These are phyloP conservation scores for Xestoiulus laeticollis DNA, from an alignment of 2,888 invertebrate species.

Conservation along the genomic window DNA sequence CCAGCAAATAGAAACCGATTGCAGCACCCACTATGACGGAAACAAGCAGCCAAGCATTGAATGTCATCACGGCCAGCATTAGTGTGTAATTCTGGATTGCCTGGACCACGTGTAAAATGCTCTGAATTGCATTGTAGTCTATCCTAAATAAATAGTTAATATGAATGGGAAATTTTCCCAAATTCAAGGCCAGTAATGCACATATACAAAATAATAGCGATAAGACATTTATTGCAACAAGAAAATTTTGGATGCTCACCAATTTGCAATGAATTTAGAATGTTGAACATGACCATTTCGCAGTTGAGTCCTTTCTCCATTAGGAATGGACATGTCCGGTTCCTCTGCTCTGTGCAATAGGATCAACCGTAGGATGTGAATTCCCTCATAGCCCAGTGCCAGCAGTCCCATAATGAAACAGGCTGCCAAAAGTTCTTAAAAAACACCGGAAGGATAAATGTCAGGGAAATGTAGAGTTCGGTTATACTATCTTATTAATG, in stretches of 20 bases:
- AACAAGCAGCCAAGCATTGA: slow-evolving; percentile 49
- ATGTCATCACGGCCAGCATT: slow-evolving; percentile 52
- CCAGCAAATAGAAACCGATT: slow-evolving; percentile 27
- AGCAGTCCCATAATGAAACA: neutral
- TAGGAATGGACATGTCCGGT: neutral
- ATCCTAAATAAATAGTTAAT: neutral
- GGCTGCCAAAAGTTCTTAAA: slow-evolving; percentile 1
- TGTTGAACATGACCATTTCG: neutral
- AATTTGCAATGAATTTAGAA: neutral
- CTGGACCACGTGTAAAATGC: slow-evolving; percentile 49
- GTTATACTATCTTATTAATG: too few relatives aligned
- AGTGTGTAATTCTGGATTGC: slow-evolving; percentile 2
- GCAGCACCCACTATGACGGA: slow-evolving; percentile 34
- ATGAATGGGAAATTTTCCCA: neutral
- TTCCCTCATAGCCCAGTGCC: neutral
- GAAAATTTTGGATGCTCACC: neutral
- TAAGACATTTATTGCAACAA: neutral
- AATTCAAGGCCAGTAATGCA: too few relatives aligned
- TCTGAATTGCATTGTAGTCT: neutral
- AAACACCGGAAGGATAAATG: neutral
- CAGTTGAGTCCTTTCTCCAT: neutral
- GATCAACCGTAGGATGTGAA: slow-evolving; percentile 3
- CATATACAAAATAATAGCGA: too few relatives aligned
- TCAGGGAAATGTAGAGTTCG: neutral
- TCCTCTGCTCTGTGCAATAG: neutral